These are phyloP conservation scores for Tinamus guttatus DNA, from an alignment of 2,113 vertebrate species.

Conservation along the genomic window DNA sequence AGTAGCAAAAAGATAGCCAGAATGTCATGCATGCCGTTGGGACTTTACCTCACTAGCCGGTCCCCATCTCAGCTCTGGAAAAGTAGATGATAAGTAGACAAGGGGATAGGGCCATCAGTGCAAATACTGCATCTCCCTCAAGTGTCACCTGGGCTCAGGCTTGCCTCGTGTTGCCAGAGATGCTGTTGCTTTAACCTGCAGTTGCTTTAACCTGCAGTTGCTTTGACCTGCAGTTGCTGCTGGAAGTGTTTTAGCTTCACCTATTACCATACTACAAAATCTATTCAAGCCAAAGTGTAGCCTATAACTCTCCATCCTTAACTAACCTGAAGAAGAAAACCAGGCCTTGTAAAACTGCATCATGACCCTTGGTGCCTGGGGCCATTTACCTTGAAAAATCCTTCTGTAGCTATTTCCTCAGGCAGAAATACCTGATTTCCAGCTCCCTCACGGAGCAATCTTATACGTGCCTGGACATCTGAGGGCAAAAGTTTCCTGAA, in stretches of 20 bases:
- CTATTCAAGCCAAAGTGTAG: not conserved
- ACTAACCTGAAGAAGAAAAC: not conserved
- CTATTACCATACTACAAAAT: not conserved
- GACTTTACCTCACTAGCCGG: not conserved
- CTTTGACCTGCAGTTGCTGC: not conserved
- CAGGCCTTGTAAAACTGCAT: not conserved
- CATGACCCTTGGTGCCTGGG: not conserved
- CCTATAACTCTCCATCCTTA: not conserved
- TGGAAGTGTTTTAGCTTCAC: not conserved
- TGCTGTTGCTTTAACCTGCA: fast-evolving
- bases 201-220: not conserved
- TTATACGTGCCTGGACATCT: not conserved
- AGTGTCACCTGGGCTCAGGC: not conserved
- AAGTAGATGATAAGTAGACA: not conserved
- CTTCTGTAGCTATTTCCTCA: not conserved
- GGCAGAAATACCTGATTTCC: not conserved
- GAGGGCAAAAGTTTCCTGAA: not conserved
- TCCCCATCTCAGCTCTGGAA: not conserved
- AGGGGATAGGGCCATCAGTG: fast-evolving
- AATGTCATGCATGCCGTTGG: not conserved
- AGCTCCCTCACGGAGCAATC: not conserved
- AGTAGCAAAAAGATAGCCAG: not conserved
- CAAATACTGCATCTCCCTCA: not conserved
- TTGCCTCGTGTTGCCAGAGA: not conserved
- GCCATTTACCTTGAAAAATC: not conserved